Evolutionary conservation across 2,113 vertebrate genomes (phyloP).

Genomic region (Asarcornis scutulata): DNA sequence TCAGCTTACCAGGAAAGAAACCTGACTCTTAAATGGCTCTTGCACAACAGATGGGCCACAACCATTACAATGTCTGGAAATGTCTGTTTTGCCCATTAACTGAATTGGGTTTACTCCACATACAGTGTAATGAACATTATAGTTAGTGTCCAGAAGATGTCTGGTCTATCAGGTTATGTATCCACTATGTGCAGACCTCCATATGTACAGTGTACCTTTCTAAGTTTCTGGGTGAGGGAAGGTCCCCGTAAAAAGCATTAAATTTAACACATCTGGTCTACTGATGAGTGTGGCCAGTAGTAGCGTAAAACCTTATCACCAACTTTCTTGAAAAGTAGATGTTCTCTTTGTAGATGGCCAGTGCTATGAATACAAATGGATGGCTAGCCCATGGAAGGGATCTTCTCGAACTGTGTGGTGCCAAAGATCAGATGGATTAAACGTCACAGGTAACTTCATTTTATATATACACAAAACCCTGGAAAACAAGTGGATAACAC

Average conservation of each 20-base stretch:
- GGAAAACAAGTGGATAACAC: background rate
- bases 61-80: background rate
- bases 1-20: background rate
- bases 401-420: conserved; percentile 89
- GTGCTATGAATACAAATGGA: conserved; percentile 94
- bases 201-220: background rate
- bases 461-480: background rate
- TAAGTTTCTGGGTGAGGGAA: background rate
- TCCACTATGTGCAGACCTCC: background rate
- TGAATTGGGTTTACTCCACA: background rate
- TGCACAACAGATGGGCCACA: background rate
- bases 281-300: background rate
- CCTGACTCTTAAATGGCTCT: background rate
- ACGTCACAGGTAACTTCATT: conserved; percentile 89
- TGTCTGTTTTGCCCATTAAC: background rate
- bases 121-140: background rate
- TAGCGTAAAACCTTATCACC: background rate
- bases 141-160: background rate
- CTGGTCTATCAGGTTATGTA: background rate
- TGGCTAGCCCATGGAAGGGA: conserved; percentile 88
- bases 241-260: background rate
- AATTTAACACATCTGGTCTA: background rate
- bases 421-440: conserved; percentile 94
- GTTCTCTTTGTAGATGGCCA: conserved; percentile 83
- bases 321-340: background rate